Conservation (phyloP, 2,113 vertebrate genomes). For the Heliornis fulica region DNA sequence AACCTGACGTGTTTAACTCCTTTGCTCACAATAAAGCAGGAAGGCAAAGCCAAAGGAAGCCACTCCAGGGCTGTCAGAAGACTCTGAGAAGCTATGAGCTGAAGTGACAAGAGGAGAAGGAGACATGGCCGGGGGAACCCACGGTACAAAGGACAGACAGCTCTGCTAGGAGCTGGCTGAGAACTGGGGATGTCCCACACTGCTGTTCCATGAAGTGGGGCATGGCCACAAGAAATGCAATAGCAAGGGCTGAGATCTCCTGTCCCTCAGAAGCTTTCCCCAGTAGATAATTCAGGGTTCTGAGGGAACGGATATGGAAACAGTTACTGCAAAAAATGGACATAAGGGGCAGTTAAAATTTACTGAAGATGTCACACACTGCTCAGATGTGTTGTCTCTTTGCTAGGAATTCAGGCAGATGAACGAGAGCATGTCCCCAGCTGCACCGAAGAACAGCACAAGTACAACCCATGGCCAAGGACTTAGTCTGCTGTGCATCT, state of each 20-base stretch:
- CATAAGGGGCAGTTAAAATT: background rate
- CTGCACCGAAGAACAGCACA: background rate
- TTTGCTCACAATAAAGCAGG: background rate
- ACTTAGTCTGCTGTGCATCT: background rate
- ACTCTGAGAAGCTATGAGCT: background rate
- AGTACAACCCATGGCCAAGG: background rate
- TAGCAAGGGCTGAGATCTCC: background rate
- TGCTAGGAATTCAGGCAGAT: background rate
- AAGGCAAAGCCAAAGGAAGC: background rate
- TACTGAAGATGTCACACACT: background rate
- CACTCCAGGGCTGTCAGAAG: background rate
- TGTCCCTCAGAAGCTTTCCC: background rate
- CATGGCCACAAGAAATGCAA: background rate
- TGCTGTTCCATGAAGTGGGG: background rate
- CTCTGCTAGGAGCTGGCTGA: background rate
- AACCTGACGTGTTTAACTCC: background rate
- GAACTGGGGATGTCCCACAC: background rate
- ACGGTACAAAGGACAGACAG: background rate
- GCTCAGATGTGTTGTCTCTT: background rate
- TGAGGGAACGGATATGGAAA: background rate
- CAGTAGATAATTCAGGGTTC: background rate
- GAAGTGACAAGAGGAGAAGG: background rate
- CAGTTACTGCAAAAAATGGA: background rate
- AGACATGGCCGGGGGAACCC: background rate
- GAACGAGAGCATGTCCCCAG: background rate